phyloP scores from a whole-genome alignment of 2,797 vertebrate genomes.

The Stomatorhinus walkeri region DNA sequence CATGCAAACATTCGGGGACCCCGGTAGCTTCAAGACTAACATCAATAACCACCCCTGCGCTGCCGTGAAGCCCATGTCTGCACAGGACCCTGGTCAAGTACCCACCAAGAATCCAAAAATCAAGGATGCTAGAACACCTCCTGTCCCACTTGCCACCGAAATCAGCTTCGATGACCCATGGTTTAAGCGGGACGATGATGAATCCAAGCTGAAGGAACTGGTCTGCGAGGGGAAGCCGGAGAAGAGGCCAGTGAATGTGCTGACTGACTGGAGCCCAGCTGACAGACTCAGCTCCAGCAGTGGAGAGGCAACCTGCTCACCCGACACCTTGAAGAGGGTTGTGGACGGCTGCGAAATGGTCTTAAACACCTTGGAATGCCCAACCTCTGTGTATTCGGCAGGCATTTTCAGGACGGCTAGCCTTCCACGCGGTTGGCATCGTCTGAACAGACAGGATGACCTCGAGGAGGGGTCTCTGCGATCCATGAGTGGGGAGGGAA shows the following conservation, averaged over 20 bases:
- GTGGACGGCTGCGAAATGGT: conserved; percentile 85
- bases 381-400: conserved; percentile 56
- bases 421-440: conserved; percentile 71
- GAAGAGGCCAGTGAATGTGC: conserved; percentile 44
- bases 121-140: conserved; percentile 48
- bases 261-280: conserved; percentile 36
- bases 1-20: conserved; percentile 51
- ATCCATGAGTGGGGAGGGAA: conserved; percentile 48
- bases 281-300: conserved; percentile 65
- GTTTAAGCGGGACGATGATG: conserved; percentile 73
- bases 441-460: conserved; percentile 66
- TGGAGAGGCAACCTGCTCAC: conserved; percentile 63
- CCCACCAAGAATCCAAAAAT: conserved; percentile 43
- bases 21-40: conserved; percentile 71
- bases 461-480: conserved; percentile 54
- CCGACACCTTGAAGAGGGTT: conserved; percentile 70
- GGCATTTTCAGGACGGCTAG: conserved; percentile 70
- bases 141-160: conserved; percentile 55
- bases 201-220: conserved; percentile 46
- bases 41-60: conserved; percentile 74
- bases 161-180: conserved; percentile 88
- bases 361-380: conserved; percentile 46
- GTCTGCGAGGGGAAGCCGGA: conserved; percentile 54
- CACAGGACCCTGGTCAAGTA: conserved; percentile 53
- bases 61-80: conserved; percentile 67